phyloP scores from a whole-genome alignment of 1,140 invertebrate genomes.

The Gonatopus flavifemur region DNA sequence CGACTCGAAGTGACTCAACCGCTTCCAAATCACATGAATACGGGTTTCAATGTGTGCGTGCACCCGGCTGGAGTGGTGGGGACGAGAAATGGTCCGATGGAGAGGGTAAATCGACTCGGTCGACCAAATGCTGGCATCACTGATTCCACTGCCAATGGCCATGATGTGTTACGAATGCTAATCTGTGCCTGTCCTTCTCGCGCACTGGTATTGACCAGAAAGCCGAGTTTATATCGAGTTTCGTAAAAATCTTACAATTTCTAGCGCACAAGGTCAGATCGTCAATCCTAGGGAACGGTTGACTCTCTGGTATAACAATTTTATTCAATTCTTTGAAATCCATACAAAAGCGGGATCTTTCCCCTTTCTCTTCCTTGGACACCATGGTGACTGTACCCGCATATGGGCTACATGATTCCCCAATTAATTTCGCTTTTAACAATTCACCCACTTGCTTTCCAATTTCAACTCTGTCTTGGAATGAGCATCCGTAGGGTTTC shows the following conservation, averaged over 20 bases:
- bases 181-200: background rate
- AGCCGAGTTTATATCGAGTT: conserved; percentile 9
- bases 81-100: too few species aligned
- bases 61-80: too few species aligned
- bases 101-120: too few species aligned
- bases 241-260: conserved; percentile 10
- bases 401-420: background rate
- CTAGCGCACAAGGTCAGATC: background rate
- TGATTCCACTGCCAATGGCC: background rate
- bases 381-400: conserved; percentile 4
- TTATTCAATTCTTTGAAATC: conserved; percentile 3
- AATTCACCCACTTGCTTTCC: conserved; percentile 1
- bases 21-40: too few species aligned
- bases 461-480: background rate
- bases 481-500: background rate
- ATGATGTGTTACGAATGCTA: background rate
- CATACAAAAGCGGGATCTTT: conserved; percentile 2
- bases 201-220: conserved; percentile 11
- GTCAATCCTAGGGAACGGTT: background rate
- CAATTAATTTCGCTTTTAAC: background rate
- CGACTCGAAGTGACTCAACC: too few species aligned
- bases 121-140: too few species aligned
- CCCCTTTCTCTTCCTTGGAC: background rate
- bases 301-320: background rate
- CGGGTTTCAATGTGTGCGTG: too few species aligned